phyloP scores from a whole-genome alignment of 2,797 vertebrate genomes.

The Cetoscarus ocellatus region DNA sequence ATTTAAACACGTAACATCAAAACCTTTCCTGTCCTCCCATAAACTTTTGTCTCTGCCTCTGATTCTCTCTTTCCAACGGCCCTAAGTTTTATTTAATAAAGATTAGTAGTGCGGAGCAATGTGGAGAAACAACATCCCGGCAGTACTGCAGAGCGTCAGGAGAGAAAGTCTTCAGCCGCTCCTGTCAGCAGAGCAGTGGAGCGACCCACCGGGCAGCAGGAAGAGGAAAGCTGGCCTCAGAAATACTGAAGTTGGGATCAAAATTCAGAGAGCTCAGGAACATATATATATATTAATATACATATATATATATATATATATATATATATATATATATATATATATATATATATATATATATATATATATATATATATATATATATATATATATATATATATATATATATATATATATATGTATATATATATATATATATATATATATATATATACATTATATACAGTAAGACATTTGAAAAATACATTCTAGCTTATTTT shows the following conservation, averaged over 20 bases:
- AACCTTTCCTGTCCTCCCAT: constrained; percentile 15
- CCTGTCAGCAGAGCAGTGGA: constrained; percentile 49
- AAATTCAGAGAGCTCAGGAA: constrained; percentile 9
- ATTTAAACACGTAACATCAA: constrained; percentile 28
- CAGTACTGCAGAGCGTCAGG: constrained; percentile 26
- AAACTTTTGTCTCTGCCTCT: constrained; percentile 36
- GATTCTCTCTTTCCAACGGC: constrained; percentile 19
- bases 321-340: too few species aligned
- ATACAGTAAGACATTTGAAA: too few species aligned
- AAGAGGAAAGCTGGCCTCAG: constrained; percentile 16
- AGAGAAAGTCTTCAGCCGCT: constrained; percentile 45
- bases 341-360: too few species aligned
- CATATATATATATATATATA: not conserved
- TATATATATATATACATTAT: too few species aligned
- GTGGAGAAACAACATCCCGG: constrained; percentile 49
- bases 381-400: too few species aligned
- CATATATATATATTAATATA: not conserved
- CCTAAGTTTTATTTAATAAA: constrained; percentile 57
- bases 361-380: too few species aligned
- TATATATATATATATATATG: too few species aligned
- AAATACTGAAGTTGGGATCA: constrained; percentile 44
- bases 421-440: too few species aligned
- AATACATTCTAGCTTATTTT: too few species aligned
- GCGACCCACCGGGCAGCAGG: constrained; percentile 32
- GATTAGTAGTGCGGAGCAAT: constrained; percentile 54